These are phyloP conservation scores for Chaenodraco wilsoni DNA, from an alignment of 2,797 vertebrate species.

Conservation along the genomic window DNA sequence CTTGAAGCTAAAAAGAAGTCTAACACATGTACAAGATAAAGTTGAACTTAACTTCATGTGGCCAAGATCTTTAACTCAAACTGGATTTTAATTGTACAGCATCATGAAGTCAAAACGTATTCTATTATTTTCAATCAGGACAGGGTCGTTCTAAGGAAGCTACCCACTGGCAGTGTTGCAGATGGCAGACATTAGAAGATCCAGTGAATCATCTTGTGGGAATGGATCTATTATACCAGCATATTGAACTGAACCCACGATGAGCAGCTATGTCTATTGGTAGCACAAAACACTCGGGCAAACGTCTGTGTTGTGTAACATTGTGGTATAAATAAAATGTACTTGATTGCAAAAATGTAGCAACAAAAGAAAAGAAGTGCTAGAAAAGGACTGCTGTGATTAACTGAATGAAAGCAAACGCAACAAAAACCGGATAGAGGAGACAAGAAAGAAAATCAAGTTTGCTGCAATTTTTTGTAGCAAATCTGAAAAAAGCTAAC, in stretches of 20 bases:
- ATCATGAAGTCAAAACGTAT: not conserved
- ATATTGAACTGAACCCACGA: not conserved
- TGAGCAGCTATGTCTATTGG: not conserved
- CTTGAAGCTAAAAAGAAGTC: not conserved
- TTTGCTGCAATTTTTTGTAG: constrained; percentile 7
- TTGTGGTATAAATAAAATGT: not conserved
- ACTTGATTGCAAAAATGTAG: constrained; percentile 6
- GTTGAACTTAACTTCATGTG: not conserved
- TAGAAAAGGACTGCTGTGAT: not conserved
- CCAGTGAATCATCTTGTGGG: not conserved
- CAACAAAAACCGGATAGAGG: not conserved
- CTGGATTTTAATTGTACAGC: not conserved
- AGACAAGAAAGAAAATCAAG: not conserved
- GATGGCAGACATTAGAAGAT: not conserved
- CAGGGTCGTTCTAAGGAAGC: not conserved
- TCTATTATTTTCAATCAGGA: not conserved
- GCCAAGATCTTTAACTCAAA: constrained; percentile 7
- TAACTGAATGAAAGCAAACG: constrained; percentile 11
- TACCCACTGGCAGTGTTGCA: not conserved
- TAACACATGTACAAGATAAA: constrained; percentile 1
- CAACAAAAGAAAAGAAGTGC: not conserved
- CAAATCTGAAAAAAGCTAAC: not conserved
- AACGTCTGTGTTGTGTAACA: constrained; percentile 12
- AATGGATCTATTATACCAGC: not conserved
- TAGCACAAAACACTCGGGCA: not conserved